Evolutionary conservation across 1,140 invertebrate species (phyloP).

Genomic region (Bicyclus anynana): DNA sequence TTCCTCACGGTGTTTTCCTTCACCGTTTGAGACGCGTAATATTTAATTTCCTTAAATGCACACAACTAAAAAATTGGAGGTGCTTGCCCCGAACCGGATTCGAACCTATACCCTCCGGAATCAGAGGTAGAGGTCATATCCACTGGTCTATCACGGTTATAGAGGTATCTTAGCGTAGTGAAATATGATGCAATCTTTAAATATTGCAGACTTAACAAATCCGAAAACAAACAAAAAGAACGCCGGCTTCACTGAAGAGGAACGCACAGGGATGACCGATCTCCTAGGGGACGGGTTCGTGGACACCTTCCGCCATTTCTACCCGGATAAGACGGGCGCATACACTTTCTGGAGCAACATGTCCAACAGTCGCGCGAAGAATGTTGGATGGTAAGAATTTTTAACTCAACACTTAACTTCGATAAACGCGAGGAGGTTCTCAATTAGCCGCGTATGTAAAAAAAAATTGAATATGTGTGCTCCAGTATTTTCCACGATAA

Average conservation of each 20-base stretch:
- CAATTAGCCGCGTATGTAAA: too few species aligned
- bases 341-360: conserved; percentile 98
- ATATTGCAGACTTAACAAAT: conserved; percentile 90
- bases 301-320: conserved; percentile 92
- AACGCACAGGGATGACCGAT: conserved; percentile 93
- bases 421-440: too few species aligned
- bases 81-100: too few species aligned
- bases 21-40: too few species aligned
- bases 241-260: conserved; percentile 97
- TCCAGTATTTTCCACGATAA: too few species aligned
- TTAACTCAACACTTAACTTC: background rate
- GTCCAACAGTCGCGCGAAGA: conserved; percentile 89
- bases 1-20: too few species aligned
- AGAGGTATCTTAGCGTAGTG: background rate
- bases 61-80: too few species aligned
- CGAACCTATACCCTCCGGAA: too few species aligned
- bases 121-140: too few species aligned
- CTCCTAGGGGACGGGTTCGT: conserved; percentile 89
- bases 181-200: background rate
- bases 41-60: too few species aligned
- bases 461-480: too few species aligned
- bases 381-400: conserved; percentile 92
- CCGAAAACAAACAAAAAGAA: conserved; percentile 95
- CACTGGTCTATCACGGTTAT: too few species aligned
- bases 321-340: conserved; percentile 89